Percentiles rank a stretch among this genome's conserved stretches.
phyloP scores from a whole-genome alignment of 2,888 invertebrate genomes.

The Diarsia brunnea region DNA sequence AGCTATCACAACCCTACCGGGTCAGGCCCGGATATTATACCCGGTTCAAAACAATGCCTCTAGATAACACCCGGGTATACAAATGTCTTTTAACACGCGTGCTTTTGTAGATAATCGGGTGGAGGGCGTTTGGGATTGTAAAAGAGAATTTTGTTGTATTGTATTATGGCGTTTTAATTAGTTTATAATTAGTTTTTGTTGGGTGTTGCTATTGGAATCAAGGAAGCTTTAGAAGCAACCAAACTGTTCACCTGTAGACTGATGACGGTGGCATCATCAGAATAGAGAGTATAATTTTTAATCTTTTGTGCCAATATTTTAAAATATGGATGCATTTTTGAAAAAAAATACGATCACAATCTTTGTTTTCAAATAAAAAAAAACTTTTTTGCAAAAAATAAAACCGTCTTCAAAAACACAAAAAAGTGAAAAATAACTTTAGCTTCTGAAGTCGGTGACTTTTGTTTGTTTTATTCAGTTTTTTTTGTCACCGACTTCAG shows the following conservation, averaged over 20 bases:
- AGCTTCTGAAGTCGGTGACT: too few relatives aligned
- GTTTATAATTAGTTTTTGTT: background rate
- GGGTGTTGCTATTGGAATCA: background rate
- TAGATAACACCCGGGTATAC: conserved; percentile 43
- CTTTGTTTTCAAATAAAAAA: too few relatives aligned
- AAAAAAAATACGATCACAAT: too few relatives aligned
- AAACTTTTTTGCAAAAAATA: too few relatives aligned
- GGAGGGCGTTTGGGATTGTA: background rate
- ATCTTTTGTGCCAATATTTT: too few relatives aligned
- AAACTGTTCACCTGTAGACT: background rate
- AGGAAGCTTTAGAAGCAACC: background rate
- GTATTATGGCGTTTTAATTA: background rate
- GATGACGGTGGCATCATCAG: too few relatives aligned
- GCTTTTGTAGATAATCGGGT: conserved; percentile 29
- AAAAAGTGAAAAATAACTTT: too few relatives aligned
- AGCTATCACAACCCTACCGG: conserved; percentile 78
- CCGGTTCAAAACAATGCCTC: conserved; percentile 65
- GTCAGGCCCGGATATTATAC: conserved; percentile 72
- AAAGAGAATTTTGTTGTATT: background rate
- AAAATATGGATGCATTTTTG: too few relatives aligned
- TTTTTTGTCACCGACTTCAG: too few relatives aligned
- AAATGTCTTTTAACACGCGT: conserved; percentile 28
- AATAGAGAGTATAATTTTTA: too few relatives aligned
- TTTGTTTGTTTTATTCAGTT: too few relatives aligned
- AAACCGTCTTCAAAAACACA: too few relatives aligned